Evolutionary conservation across 37 sponge, comb jelly and placozoan species (phyloP).

Genomic region (Dysidea cf. avara): DNA sequence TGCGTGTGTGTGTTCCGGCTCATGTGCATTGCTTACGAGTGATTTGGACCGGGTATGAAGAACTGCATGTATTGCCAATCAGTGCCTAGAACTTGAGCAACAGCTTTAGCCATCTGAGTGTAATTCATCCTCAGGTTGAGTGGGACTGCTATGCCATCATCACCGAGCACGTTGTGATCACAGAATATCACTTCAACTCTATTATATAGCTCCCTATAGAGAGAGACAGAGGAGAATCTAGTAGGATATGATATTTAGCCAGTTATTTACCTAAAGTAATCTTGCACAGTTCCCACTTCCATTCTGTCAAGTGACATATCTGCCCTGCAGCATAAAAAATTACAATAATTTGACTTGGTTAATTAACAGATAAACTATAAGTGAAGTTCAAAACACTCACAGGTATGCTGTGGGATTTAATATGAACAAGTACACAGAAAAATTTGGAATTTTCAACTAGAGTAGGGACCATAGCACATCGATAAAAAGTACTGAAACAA

Average conservation of each 20-base stretch:
- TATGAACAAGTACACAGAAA: no score
- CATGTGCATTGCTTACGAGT: conserved; percentile 81
- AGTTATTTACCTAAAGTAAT: conserved; percentile 53
- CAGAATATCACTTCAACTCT: conserved; percentile 79
- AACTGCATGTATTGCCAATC: conserved; percentile 79
- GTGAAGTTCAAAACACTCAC: no score
- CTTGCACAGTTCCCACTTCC: conserved; percentile 25
- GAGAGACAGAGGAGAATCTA: no score
- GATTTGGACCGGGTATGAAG: conserved; percentile 87
- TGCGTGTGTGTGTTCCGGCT: no score
- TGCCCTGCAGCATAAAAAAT: conserved; percentile 41
- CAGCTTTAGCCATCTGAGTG: conserved; percentile 67
- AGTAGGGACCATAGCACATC: no score
- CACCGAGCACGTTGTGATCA: conserved; percentile 62
- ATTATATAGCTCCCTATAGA: conserved; percentile 86
- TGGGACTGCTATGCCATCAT: conserved; percentile 76
- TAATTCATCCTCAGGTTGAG: conserved; percentile 87
- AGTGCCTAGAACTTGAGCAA: conserved; percentile 55
- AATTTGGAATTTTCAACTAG: no score
- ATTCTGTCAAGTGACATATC: conserved; percentile 22
- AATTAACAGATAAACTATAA: no score
- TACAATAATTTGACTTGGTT: no score
- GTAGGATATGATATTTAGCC: no score
- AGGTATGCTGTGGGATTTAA: no score
- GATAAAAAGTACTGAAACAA: no score